Base-by-base conservation (phyloP, 2,888 invertebrate genomes). In the Agriotes lineatus region DNA sequence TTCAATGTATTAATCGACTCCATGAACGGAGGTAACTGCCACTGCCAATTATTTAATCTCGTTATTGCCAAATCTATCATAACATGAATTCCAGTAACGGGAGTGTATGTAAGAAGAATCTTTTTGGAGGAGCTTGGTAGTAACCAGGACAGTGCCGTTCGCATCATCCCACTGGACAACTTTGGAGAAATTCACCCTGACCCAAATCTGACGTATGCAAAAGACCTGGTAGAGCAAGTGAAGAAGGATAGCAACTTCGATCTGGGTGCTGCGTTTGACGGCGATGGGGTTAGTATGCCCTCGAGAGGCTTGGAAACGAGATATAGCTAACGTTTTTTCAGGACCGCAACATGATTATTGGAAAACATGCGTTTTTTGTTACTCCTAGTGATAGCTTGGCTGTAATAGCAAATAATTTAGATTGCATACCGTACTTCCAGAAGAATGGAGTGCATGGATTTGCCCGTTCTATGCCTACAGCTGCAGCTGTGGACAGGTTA, bases 381-480 rank as follows among this genome's bases (percentile, higher is more conserved):
- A 97, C 96, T 0, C 99, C 99, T 0, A 97, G 96, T 58, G 99
- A 99, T 82, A 93, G 98, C 9, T 87, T 99, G 76, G 99, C 99
- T 0, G 96, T 96, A 2, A 88, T 99, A 69, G 99, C 97, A 2
- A 93, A 94, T 80, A 93, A 97, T 83, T 86, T 98, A 69, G 89
- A 93, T 19, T 90, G 90, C 79, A 97, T 99, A 79, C 99, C 99
- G 0, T 99, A 99, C 86, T 99, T 99, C 86, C 86, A 90, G 82
- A 90, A 91, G 77, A 88, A 90, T 52, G 95, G 95, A 0, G 89
- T 97, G 9, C 79, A 81, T 5, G 99, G 99, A n/a, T 95, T 93
- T 81, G 99, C 99, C 0, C 88, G 99, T 72, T 96, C 96, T 75
- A 99, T 99, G 98, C 98, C 98, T n/a, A 99, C 98, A 0, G 95